These are phyloP conservation scores for Fringilla coelebs DNA, from an alignment of 2,797 vertebrate species.

Conservation along the genomic window DNA sequence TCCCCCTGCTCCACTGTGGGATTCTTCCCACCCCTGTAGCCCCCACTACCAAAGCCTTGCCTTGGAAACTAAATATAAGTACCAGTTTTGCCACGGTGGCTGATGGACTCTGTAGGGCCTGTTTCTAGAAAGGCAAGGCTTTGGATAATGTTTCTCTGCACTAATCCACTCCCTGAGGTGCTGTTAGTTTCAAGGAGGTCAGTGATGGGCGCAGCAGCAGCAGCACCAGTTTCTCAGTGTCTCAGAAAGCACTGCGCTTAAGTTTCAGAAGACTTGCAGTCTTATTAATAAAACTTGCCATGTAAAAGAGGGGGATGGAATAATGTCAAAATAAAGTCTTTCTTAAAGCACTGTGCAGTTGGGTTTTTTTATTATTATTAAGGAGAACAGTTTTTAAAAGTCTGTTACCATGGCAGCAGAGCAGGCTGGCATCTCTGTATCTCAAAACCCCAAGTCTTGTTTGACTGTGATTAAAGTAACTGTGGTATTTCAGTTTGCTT, in stretches of 20 bases:
- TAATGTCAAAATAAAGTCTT: constrained; percentile 63
- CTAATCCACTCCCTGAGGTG: neutral
- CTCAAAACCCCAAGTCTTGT: constrained; percentile 49
- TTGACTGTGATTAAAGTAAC: constrained; percentile 54
- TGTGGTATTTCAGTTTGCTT: neutral
- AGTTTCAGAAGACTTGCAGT: constrained; percentile 17
- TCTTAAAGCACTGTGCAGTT: neutral
- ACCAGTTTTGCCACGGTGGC: neutral
- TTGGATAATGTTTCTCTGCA: neutral
- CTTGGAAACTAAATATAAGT: neutral
- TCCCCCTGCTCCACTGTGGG: neutral
- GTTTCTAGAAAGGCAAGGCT: neutral
- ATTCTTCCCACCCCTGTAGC: neutral
- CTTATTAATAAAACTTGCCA: constrained; percentile 40
- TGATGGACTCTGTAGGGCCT: neutral
- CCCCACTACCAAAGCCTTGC: neutral
- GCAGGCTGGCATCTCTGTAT: constrained; percentile 64
- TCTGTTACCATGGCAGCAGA: constrained; percentile 67
- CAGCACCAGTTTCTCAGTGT: neutral
- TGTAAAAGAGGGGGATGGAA: constrained; percentile 49
- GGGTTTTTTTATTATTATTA: constrained; percentile 33
- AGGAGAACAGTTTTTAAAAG: constrained; percentile 62
- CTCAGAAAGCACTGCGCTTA: neutral
- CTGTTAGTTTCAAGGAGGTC: neutral
- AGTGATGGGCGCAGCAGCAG: neutral